Conservation (phyloP, 2,888 invertebrate genomes). For the Myathropa florea region DNA sequence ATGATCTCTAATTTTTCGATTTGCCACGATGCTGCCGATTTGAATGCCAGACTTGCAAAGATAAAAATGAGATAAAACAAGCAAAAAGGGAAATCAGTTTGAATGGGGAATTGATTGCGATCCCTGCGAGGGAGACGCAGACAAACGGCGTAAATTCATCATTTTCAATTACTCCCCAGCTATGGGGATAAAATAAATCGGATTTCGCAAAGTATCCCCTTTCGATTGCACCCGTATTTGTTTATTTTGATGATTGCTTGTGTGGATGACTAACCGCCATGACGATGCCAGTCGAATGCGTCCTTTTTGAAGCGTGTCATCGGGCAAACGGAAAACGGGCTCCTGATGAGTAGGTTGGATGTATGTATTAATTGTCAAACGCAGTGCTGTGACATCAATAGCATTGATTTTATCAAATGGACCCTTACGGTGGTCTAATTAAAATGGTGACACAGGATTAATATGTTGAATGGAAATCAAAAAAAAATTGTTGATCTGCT, state of each 20-base stretch:
- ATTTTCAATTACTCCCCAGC: constrained; percentile 29
- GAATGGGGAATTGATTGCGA: constrained; percentile 38
- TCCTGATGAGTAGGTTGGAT: constrained; percentile 3
- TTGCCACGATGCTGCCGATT: background rate
- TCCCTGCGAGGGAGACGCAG: background rate
- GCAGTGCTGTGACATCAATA: constrained; percentile 14
- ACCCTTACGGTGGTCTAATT: background rate
- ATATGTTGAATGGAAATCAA: background rate
- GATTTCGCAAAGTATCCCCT: constrained; percentile 10
- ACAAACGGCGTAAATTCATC: constrained; percentile 13
- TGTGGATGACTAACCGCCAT: constrained; percentile 25
- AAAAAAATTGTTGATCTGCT: no score
- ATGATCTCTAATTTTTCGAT: constrained; percentile 44
- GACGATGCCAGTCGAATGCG: background rate
- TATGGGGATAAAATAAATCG: constrained; percentile 11
- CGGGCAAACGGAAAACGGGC: constrained; percentile 4
- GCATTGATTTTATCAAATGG: constrained; percentile 25
- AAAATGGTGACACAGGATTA: constrained; percentile 10
- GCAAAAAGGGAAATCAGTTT: background rate
- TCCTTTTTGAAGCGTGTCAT: constrained; percentile 2
- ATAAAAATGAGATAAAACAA: background rate
- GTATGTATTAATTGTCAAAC: constrained; percentile 24
- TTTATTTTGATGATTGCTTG: constrained; percentile 45
- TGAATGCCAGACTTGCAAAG: background rate
- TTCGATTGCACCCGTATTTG: constrained; percentile 10